Evolutionary conservation across 2,113 vertebrate genomes (phyloP).

Genomic region (Platichthys stellatus): DNA sequence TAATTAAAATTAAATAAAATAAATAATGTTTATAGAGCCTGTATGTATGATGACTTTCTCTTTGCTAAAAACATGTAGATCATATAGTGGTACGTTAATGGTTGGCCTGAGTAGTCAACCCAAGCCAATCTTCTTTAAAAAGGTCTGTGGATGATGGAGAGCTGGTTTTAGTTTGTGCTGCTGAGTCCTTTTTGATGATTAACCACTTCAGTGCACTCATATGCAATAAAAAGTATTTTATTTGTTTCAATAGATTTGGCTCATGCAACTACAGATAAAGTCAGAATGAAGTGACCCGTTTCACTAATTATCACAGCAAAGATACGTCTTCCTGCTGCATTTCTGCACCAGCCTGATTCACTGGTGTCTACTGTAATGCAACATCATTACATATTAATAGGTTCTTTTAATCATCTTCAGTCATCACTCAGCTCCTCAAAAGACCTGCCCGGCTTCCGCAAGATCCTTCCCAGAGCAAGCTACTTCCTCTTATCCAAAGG

Average conservation of each 20-base stretch:
- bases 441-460: constrained; percentile 95
- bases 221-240: background rate
- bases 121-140: constrained; percentile 5
- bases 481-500: constrained; percentile 91
- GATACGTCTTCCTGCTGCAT: background rate
- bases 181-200: constrained; percentile 3
- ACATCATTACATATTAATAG: background rate
- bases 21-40: too few species aligned
- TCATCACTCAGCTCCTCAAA: constrained; percentile 71
- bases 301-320: background rate
- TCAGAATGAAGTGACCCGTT: constrained; percentile 1
- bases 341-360: background rate
- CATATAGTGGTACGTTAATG: too few species aligned
- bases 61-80: too few species aligned
- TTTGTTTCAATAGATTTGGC: background rate
- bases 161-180: background rate
- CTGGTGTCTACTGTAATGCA: background rate
- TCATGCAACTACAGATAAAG: background rate
- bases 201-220: background rate
- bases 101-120: background rate
- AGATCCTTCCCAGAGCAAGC: constrained; percentile 94
- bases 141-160: background rate
- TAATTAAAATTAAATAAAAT: too few species aligned
- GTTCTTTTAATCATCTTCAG: constrained; percentile 46
- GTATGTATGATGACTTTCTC: too few species aligned